These are phyloP conservation scores for Anarsia innoxiella DNA, from an alignment of 2,888 invertebrate species.

Conservation along the genomic window DNA sequence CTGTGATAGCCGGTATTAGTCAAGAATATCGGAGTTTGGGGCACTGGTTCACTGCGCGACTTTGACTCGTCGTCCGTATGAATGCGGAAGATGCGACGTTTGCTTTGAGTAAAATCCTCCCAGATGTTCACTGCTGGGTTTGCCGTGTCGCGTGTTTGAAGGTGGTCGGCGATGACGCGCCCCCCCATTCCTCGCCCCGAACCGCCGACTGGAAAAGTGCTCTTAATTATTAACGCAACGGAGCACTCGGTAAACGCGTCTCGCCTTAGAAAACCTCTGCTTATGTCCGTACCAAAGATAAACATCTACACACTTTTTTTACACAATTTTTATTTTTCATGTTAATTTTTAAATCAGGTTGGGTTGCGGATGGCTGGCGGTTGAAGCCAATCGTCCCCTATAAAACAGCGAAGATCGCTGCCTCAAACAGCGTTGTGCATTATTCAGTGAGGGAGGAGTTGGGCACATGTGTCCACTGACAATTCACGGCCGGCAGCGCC, in stretches of 20 bases:
- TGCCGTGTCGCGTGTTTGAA: no score
- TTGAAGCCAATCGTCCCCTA: conserved; percentile 54
- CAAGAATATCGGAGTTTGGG: no score
- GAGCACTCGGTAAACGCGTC: conserved; percentile 41
- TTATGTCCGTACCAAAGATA: conserved; percentile 18
- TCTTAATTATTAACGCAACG: conserved; percentile 62
- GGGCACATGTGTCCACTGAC: conserved; percentile 57
- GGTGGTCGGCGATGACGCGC: no score
- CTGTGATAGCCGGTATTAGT: conserved; percentile 5
- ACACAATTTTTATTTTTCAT: conserved; percentile 6
- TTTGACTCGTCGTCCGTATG: no score
- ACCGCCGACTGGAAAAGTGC: conserved; percentile 45
- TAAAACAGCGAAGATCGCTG: conserved; percentile 53
- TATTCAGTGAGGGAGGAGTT: conserved; percentile 48
- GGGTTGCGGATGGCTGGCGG: conserved; percentile 29
- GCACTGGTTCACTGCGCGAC: no score
- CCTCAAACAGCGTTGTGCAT: conserved; percentile 51
- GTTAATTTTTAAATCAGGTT: conserved; percentile 31
- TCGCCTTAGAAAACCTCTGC: conserved; percentile 24
- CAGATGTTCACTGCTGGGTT: no score
- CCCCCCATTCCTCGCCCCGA: no score
- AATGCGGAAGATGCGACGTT: conserved; percentile 6
- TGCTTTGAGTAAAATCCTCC: conserved; percentile 12
- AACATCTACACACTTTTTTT: conserved; percentile 17
- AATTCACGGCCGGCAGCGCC: conserved; percentile 35